These are phyloP conservation scores for Sclerodermus sp. DNA, from an alignment of 2,888 invertebrate species.

Conservation along the genomic window DNA sequence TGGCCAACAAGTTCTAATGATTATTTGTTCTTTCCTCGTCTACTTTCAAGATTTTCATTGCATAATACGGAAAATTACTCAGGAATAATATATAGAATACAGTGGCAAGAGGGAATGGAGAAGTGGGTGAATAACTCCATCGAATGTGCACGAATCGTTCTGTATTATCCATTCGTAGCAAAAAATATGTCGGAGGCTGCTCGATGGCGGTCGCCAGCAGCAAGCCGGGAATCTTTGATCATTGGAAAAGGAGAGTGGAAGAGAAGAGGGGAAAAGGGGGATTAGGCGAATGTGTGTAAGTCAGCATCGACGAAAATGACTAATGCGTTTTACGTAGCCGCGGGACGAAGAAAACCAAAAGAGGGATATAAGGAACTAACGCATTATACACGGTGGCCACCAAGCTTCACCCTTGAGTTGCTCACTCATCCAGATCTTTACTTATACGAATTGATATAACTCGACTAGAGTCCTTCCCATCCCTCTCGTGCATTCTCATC, in stretches of 20 bases:
- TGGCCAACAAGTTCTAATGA: not conserved
- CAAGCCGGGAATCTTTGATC: not conserved
- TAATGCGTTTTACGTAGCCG: conserved; percentile 24
- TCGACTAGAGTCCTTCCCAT: no score
- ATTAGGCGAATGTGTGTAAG: conserved; percentile 19
- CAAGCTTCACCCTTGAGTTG: no score
- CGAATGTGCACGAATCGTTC: conserved; percentile 33
- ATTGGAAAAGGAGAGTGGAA: no score
- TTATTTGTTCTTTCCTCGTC: not conserved
- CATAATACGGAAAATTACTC: no score
- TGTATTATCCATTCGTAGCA: conserved; percentile 23
- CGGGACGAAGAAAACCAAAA: no score
- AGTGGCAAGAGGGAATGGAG: conserved; percentile 3
- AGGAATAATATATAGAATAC: no score
- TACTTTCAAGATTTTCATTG: no score
- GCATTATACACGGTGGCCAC: no score
- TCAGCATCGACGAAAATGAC: conserved; percentile 27
- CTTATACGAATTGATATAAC: not conserved
- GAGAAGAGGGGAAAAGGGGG: no score
- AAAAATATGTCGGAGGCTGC: conserved; percentile 14
- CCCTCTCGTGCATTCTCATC: no score
- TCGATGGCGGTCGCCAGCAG: not conserved
- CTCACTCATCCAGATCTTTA: not conserved
- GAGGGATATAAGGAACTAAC: no score
- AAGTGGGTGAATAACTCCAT: conserved; percentile 23